Evolutionary conservation across 2,797 vertebrate species (phyloP).

Genomic region (Fundulus diaphanus): DNA sequence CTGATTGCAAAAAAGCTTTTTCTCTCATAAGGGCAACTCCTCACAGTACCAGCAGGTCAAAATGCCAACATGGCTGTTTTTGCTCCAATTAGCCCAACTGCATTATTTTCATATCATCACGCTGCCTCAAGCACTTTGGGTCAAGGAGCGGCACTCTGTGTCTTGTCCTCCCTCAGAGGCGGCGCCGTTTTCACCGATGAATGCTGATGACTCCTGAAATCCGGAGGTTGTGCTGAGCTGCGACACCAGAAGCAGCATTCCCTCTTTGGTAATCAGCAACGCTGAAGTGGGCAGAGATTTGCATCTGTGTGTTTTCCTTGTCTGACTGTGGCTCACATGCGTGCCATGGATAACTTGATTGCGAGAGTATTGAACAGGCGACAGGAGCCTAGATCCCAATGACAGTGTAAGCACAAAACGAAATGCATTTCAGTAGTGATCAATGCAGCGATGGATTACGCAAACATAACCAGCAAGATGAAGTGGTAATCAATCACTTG

Average conservation of each 20-base stretch:
- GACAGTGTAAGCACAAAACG: slow-evolving; percentile 37
- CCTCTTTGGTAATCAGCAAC: slow-evolving; percentile 29
- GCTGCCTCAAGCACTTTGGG: slow-evolving; percentile 60
- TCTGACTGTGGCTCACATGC: background rate
- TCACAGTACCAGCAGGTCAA: slow-evolving; percentile 48
- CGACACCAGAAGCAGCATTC: slow-evolving; percentile 12
- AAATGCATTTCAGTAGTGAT: slow-evolving; percentile 53
- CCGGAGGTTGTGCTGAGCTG: slow-evolving; percentile 26
- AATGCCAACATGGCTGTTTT: slow-evolving; percentile 56
- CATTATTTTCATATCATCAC: slow-evolving; percentile 63
- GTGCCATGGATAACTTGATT: slow-evolving; percentile 1
- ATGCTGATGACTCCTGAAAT: slow-evolving; percentile 57
- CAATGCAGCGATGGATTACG: slow-evolving; percentile 43
- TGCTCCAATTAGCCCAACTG: slow-evolving; percentile 56
- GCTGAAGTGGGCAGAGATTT: slow-evolving; percentile 7
- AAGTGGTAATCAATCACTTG: slow-evolving; percentile 60
- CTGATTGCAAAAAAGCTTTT: slow-evolving; percentile 49
- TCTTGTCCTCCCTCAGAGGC: slow-evolving; percentile 43
- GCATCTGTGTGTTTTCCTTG: slow-evolving; percentile 6
- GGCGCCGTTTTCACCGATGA: slow-evolving; percentile 45
- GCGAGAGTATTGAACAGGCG: slow-evolving; percentile 18
- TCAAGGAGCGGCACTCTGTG: slow-evolving; percentile 47
- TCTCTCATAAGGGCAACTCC: slow-evolving; percentile 35
- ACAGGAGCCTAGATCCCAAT: slow-evolving; percentile 21
- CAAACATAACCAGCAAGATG: slow-evolving; percentile 47